Evolutionary conservation across 2,797 vertebrate genomes (phyloP), one percentile per base, ranked within the genome.

Genomic region (Rhinatrema bivittatum): DNA sequence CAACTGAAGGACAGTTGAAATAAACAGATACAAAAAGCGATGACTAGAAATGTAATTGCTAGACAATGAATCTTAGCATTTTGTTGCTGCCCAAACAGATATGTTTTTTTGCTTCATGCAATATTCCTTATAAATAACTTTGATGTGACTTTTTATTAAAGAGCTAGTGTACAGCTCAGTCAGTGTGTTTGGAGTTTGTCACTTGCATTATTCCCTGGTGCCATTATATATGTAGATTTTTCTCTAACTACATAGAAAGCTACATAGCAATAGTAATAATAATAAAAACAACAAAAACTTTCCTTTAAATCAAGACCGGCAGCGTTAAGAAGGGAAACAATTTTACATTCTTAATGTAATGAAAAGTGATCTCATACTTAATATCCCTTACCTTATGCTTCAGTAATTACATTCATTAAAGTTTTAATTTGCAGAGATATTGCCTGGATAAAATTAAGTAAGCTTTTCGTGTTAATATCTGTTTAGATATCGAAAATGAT

Each of bases 331-430:
- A 59, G 4, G 20, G 46, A 63, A 48, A 18, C 20, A 15, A 39
- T 40, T 72, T 56, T 42, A 67, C 74, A 41, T n/a, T 23, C 53
- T 58, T 60, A 68, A 26, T 56, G 55, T 32, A 56, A 57, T 65
- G 57, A 76, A 69, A 74, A 72, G 61, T 63, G 65, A 36, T 51
- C 29, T 14, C 39, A 24, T 14, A 17, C 16, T 69, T 67, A 70
- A 47, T 65, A 55, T 68, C 73, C 39, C 44, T 70, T 69, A 65
- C 39, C 41, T 65, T 74, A 52, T 63, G 30, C 29, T 47, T 42
- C 48, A 56, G 38, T 68, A 72, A 79, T 65, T 71, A 59, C 30
- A 68, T 64, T 77, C 47, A 78, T 74, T 72, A 60, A 53, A 67
- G 42, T 65, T 76, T 72, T 74, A 72, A 81, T 81, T 76, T 74